Evolutionary conservation across 2,888 invertebrate species (phyloP), one percentile per base, ranked within the genome.

Genomic region (Kuschelorhynchus macadamiae): DNA sequence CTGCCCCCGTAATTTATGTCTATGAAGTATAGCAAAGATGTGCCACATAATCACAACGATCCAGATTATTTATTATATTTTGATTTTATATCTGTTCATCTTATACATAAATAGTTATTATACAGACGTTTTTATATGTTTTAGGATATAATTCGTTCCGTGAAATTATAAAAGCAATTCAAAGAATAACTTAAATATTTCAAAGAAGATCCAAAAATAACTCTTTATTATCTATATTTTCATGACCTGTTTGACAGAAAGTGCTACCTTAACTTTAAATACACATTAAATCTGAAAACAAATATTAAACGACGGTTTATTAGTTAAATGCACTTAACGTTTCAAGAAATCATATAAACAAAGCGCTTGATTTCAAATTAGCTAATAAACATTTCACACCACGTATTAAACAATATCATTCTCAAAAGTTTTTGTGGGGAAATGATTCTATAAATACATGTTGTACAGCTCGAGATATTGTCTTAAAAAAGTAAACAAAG

Each of bases 381-480:
- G 14, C 3, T 52, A 39, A 39, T 52, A 52, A 52, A 52, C 52
- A 52, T 52, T 52, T 39, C 36, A 39, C 21, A 20, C 11, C 17
- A 36, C 36, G 11, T 39, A 52, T 39, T 52, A 39, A 52, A 39
- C 21, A 52, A 52, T 52, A 52, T 52, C 39, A 18, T 20, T 52
- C 36, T 52, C 52, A 52, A 52, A 52, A 36, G 52, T 50, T 11
- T 50, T 33, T 1, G 12, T 12, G 1, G 12, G 12, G 20, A 25
- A 47, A 18, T 21, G 18, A 2, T 12, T n/a, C 25, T 47, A 46
- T 20, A 46, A n/a, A 47, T 25, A 25, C 25, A 47, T 21, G 20
- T 25, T 47, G 44, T 12, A 41, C 2, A 41, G 8, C 12, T 14
- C 1, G 12, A 41, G 14, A 41, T 41, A 41, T 14, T 41, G 14